Evolutionary conservation across 2,113 vertebrate species (phyloP).

Genomic region (Seriola quinqueradiata): DNA sequence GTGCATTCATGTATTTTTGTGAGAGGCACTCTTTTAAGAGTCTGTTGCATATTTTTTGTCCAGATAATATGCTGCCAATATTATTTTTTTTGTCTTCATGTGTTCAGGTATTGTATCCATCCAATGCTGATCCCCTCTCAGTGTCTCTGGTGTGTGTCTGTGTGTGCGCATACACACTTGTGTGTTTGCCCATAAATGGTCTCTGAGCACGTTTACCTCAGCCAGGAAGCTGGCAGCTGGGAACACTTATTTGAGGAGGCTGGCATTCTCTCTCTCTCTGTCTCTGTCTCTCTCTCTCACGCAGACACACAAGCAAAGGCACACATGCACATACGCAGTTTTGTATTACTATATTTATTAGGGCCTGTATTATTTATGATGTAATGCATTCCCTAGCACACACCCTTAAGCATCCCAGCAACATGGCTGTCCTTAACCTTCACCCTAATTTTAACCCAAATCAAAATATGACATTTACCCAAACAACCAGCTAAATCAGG

Average conservation of each 20-base stretch:
- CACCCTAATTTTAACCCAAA: background rate
- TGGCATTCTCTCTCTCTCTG: background rate
- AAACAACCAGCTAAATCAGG: background rate
- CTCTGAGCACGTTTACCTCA: background rate
- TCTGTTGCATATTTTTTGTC: background rate
- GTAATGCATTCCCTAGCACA: background rate
- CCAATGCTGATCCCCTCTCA: background rate
- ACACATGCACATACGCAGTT: constrained; percentile 12
- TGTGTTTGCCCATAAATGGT: background rate
- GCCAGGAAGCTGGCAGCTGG: constrained; percentile 16
- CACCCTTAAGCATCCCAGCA: background rate
- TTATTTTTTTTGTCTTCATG: background rate
- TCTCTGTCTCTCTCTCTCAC: background rate
- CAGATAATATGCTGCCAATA: background rate
- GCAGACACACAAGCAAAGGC: background rate
- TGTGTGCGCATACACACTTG: background rate
- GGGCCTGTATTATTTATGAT: constrained; percentile 37
- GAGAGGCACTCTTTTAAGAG: background rate
- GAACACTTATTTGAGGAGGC: background rate
- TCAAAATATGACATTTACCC: background rate
- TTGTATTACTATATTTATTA: constrained; percentile 27
- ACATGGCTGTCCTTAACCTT: background rate
- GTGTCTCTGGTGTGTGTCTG: background rate
- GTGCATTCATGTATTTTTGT: background rate
- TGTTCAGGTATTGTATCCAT: background rate